phyloP scores from a whole-genome alignment of 2,888 invertebrate genomes.

The Rosalia funebris region DNA sequence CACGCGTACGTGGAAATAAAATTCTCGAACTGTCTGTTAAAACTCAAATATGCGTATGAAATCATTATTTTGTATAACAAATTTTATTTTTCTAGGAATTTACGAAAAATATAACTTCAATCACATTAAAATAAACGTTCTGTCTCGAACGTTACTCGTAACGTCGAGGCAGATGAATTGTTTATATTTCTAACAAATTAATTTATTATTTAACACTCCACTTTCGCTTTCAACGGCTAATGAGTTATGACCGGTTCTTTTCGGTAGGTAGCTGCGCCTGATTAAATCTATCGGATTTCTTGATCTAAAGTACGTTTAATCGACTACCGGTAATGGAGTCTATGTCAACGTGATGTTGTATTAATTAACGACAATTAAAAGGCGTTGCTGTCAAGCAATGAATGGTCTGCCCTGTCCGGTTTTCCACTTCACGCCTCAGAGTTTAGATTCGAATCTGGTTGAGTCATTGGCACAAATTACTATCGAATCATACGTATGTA shows the following conservation, averaged over 20 bases:
- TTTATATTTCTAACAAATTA: neutral
- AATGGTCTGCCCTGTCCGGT: too few relatives aligned
- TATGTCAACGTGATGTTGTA: neutral
- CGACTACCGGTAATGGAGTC: conserved; percentile 1
- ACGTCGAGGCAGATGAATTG: neutral
- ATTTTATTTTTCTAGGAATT: neutral
- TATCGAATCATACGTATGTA: too few relatives aligned
- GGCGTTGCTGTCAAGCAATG: too few relatives aligned
- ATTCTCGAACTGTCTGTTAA: too few relatives aligned
- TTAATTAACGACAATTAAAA: conserved; percentile 6
- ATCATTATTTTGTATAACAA: neutral
- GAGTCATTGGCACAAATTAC: too few relatives aligned
- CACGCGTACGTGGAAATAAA: too few relatives aligned
- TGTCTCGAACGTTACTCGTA: neutral
- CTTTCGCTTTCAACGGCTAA: neutral
- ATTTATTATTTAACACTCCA: neutral
- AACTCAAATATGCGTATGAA: too few relatives aligned
- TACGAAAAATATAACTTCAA: neutral
- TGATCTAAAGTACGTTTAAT: neutral
- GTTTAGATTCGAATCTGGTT: too few relatives aligned
- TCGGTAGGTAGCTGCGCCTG: conserved; percentile 4
- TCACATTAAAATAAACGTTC: neutral
- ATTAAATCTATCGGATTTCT: neutral
- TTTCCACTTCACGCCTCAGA: too few relatives aligned
- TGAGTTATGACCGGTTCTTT: neutral